Base-by-base conservation (phyloP, 2,888 invertebrate genomes). In the Ennomos fuscantarius region DNA sequence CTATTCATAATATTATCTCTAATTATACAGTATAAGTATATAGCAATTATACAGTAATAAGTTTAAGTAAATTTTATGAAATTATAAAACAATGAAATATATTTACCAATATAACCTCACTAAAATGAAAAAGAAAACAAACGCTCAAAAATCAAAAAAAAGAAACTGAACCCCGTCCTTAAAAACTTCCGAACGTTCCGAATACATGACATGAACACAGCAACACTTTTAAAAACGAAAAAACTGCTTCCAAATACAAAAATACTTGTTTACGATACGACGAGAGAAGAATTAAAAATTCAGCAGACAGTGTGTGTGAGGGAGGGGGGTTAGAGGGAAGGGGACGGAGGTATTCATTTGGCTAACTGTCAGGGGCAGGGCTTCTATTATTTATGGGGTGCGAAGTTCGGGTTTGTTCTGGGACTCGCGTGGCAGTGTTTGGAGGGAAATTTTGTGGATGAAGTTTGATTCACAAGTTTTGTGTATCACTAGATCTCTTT, bases 351-450 rank as follows among this genome's bases (percentile, higher is more conserved):
- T 73, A 79, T 74, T 89, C 82, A 89, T 89, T 89, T 86, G 81
- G 84, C 73, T 24, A 78, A 78, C 81, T 87, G 89, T 89, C 87
- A 84, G 70, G 44, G 69, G 69, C 89, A 87, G 78, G 60, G 71
- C 59, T 24, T 84, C 74, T 78, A 87, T 88, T 87, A 87, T 87
- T 88, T 86, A 87, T 85, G 72, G 78, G 66, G 65, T 63, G 66
- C 60, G 58, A 47, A 57, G 37, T 43, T 47, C n/a, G 56, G 43
- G 42, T 55, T 37, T 55, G 57, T 60, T 62, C 62, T 63, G 56
- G 44, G 11, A 12, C 35, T 35, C 55, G 33, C 49, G 44, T 39
- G 32, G 45, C 13, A 40, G 41, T 51, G 15, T 52, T 37, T 39
- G 32, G 35, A 40, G 50, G 34, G 24, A 11, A 40, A 9, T 24